These are phyloP conservation scores for Synanthedon tipuliformis DNA, from an alignment of 2,888 invertebrate species.

Conservation along the genomic window DNA sequence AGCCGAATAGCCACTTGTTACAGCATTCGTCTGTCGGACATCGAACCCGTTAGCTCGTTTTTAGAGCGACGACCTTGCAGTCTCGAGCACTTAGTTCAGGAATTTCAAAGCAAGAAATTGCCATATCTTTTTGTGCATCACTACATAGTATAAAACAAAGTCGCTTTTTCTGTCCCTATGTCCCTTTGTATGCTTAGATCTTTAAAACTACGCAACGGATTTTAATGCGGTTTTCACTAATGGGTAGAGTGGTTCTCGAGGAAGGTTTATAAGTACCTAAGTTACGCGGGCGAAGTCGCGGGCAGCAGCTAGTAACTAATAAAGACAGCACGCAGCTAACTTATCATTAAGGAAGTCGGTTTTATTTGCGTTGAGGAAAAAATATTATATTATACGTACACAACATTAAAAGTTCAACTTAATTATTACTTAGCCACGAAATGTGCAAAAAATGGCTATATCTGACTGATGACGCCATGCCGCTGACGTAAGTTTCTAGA, in stretches of 20 bases:
- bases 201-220: no score
- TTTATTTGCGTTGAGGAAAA: neutral
- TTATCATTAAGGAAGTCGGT: neutral
- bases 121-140: neutral
- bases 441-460: slow-evolving; percentile 1
- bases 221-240: no score
- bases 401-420: neutral
- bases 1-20: slow-evolving; percentile 1
- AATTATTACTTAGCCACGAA: slow-evolving; percentile 1
- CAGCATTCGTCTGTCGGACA: slow-evolving; percentile 35
- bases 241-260: no score
- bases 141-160: no score
- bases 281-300: no score
- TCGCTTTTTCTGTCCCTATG: no score
- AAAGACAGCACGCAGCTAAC: neutral
- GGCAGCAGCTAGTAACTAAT: no score
- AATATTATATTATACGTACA: neutral
- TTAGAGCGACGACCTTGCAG: slow-evolving; percentile 59
- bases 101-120: slow-evolving; percentile 2
- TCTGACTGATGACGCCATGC: slow-evolving; percentile 30
- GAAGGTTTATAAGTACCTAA: no score
- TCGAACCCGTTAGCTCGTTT: slow-evolving; percentile 59
- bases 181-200: no score
- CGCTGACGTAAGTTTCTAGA: slow-evolving; percentile 19
- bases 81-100: slow-evolving; percentile 5